Evolutionary conservation across 2,113 vertebrate species (phyloP).

Genomic region (Sapayoa aenigma): DNA sequence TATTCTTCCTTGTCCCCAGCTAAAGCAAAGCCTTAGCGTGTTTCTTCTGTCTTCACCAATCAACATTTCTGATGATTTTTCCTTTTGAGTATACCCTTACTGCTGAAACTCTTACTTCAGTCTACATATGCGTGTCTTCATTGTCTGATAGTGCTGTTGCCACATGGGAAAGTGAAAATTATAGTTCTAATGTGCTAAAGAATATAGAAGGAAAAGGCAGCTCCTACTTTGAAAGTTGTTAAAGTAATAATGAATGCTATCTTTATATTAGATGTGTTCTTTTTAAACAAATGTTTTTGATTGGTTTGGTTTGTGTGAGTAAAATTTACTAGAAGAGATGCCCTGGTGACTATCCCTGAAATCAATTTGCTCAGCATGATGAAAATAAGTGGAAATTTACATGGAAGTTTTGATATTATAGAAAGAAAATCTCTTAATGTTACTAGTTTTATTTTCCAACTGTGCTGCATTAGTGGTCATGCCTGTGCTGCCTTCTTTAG

Average conservation of each 20-base stretch:
- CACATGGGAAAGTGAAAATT: neutral
- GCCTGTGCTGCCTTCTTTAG: neutral
- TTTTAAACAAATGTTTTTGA: neutral
- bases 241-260: neutral
- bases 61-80: neutral
- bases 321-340: neutral
- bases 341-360: neutral
- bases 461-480: neutral
- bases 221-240: neutral
- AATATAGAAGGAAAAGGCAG: neutral
- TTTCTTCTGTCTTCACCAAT: neutral
- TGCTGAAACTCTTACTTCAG: neutral
- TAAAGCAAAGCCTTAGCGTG: neutral
- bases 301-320: neutral
- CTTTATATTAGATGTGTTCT: neutral
- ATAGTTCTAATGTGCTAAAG: neutral
- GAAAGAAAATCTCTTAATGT: neutral
- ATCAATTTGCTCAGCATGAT: neutral
- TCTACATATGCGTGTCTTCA: neutral
- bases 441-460: neutral
- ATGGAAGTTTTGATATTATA: neutral
- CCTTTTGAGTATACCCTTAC: neutral
- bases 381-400: neutral
- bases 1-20: neutral
- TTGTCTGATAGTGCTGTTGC: neutral